A percentile compares a stretch with the other conserved stretches of the same genome.
Conservation (phyloP, 2,888 invertebrate genomes). For the Dimorphilus gyrociliatus region DNA sequence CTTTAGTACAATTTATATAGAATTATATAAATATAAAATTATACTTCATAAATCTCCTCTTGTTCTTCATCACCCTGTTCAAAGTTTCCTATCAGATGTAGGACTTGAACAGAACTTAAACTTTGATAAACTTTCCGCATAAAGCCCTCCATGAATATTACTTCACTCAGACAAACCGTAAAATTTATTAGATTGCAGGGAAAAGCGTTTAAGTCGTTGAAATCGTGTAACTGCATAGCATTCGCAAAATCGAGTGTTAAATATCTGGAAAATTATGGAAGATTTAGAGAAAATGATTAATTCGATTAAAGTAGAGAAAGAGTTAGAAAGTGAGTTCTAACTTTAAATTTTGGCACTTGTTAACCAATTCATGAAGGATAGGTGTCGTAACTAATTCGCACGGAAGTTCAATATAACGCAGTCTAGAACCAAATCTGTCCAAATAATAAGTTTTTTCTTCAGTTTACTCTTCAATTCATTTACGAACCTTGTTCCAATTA, state of each 20-base stretch:
- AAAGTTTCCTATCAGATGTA: constrained; percentile 67
- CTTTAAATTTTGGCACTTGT: constrained; percentile 44
- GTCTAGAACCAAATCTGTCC: no score
- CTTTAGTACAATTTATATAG: background rate
- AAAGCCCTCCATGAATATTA: constrained; percentile 99
- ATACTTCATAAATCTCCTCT: constrained; percentile 65
- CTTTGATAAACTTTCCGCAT: constrained; percentile 99
- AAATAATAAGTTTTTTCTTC: no score
- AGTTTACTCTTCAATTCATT: no score
- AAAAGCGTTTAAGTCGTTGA: constrained; percentile 95
- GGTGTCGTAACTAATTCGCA: constrained; percentile 91
- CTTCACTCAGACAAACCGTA: constrained; percentile 91
- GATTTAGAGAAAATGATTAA: constrained; percentile 14
- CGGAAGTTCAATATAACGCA: constrained; percentile 46
- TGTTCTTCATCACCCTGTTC: constrained; percentile 64
- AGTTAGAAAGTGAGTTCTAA: constrained; percentile 62
- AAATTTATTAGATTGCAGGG: constrained; percentile 87
- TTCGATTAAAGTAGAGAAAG: constrained; percentile 43
- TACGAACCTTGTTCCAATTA: constrained; percentile 49
- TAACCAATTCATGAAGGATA: constrained; percentile 85
- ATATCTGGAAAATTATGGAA: constrained; percentile 28
- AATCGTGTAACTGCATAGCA: constrained; percentile 76
- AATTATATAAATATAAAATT: no score
- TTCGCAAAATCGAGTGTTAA: constrained; percentile 95
- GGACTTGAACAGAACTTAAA: constrained; percentile 86